Base-by-base conservation (phyloP, 2,797 vertebrate species). In the Hydrophis major region DNA sequence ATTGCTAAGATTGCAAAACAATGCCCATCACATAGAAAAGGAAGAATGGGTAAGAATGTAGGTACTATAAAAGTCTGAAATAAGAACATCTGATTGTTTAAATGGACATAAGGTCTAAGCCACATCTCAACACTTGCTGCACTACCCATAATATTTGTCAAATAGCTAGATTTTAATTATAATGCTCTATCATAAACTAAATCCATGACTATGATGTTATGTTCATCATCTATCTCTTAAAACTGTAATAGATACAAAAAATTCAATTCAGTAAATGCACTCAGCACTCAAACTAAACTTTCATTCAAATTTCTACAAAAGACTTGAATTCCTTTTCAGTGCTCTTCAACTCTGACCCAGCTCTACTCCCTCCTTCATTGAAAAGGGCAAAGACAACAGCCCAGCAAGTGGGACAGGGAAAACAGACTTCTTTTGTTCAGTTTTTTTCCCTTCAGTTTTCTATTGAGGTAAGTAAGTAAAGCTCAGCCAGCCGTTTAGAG, bases 391-490 rank as follows among this genome's bases (percentile, higher is more conserved):
- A 96, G 98, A 99, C 98, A 98, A 99, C 98, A 97, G 98, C 98
- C 97, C 98, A 98, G 97, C 98, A 98, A 98, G 98, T 98, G 97
- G 98, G 98, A 98, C 98, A 97, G 97, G 97, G 98, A 98, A 98
- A 98, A 99, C 99, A 99, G 98, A 98, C 98, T 97, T 98, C 97
- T 98, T 99, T 99, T 99, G 99, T 99, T 98, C 97, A 96, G 97
- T 32, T 96, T 96, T 96, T 97, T 98, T 98, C 97, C 98, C 98
- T 98, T 98, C 97, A 98, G 98, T 98, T 96, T 98, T 97, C 96
- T 97, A 98, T 97, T 97, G 98, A 98, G 98, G 98, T 98, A 98
- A 98, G 98, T 98, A 97, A 98, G 97, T 98, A 97, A 98, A 97
- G 96, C 97, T 95, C 94, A 96, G 95, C 95, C 96, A 97, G 96